A percentile compares a stretch with the other conserved stretches of the same genome.
Evolutionary conservation across 2,113 vertebrate genomes (phyloP).

Genomic region (Pogonocichla stellata): DNA sequence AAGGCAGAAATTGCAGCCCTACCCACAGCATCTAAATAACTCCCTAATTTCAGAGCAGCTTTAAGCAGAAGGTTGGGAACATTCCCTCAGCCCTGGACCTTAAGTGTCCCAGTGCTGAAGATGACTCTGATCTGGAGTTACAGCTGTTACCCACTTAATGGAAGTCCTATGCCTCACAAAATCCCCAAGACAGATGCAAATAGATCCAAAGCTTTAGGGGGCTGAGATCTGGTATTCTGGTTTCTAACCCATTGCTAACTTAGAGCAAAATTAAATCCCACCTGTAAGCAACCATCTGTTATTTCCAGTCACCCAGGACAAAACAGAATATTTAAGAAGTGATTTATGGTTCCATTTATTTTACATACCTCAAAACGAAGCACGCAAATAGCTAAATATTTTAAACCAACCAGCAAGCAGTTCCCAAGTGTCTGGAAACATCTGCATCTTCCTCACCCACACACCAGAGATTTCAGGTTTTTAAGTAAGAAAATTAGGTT

Average conservation of each 20-base stretch:
- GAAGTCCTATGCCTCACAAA: not conserved
- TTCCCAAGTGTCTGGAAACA: constrained; percentile 26
- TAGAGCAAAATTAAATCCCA: constrained; percentile 31
- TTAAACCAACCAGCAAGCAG: constrained; percentile 37
- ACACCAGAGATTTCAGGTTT: not conserved
- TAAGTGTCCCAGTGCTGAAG: not conserved
- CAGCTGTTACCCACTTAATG: not conserved
- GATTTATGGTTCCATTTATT: constrained; percentile 69
- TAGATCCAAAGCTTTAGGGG: not conserved
- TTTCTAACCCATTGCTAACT: constrained; percentile 31
- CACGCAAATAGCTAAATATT: constrained; percentile 60
- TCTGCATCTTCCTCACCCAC: constrained; percentile 32
- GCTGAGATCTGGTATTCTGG: not conserved
- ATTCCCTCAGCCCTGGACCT: not conserved
- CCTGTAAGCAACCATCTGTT: constrained; percentile 62
- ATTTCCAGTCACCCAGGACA: constrained; percentile 52
- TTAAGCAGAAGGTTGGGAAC: not conserved
- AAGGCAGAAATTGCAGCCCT: not conserved
- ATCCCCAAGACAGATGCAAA: constrained; percentile 16
- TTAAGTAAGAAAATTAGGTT: not conserved
- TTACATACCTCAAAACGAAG: constrained; percentile 40
- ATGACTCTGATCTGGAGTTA: not conserved
- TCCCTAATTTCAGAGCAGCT: not conserved
- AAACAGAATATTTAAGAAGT: constrained; percentile 63
- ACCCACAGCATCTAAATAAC: not conserved